Evolutionary conservation across 2,888 invertebrate species (phyloP), one percentile per base, ranked within the genome.

Genomic region (Pollenia amentaria): DNA sequence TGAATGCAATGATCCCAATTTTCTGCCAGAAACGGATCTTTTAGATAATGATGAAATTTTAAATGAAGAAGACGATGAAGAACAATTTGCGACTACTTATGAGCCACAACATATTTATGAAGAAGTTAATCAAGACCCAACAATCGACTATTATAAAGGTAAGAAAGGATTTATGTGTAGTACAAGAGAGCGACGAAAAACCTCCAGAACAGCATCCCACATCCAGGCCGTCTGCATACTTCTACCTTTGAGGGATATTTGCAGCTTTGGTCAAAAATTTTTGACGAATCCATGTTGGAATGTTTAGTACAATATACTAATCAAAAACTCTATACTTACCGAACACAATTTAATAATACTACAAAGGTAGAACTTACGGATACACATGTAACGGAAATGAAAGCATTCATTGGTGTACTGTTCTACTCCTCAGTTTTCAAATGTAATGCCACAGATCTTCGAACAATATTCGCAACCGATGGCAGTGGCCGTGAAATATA

Each of bases 401-500:
- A 46, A 69, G 77, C 84, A 57, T 81, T 85, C 53, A 72, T 88
- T 18, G 87, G 75, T 3, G 51, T 85, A 11, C 12, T 85, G 51
- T 78, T 76, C 40, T 84, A 65, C 40, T 18, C 76, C 40, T 72
- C 81, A 53, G 84, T 73, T 51, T 67, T 84, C 46, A 78, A 84
- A 67, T 78, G 84, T 53, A 86, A 82, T 69, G 51, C 73, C 38
- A 42, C 69, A n/a, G 85, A 76, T 75, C 85, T 80, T 60, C 42
- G 62, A 29, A 65, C 73, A 70, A 65, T 77, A 85, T 77, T 81
- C 69, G 65, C 69, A 38, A 82, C 62, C 53, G 75, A 82, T 29
- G 84, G 78, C 46, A 87, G 69, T 82, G 87, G 82, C 46, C 82
- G 75, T 60, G 81, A 81, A 84, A 84, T 84, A 87, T 81, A 81